A percentile compares a stretch with the other conserved stretches of the same genome.
phyloP scores from a whole-genome alignment of 2,113 vertebrate species.

The Piaya cayana region DNA sequence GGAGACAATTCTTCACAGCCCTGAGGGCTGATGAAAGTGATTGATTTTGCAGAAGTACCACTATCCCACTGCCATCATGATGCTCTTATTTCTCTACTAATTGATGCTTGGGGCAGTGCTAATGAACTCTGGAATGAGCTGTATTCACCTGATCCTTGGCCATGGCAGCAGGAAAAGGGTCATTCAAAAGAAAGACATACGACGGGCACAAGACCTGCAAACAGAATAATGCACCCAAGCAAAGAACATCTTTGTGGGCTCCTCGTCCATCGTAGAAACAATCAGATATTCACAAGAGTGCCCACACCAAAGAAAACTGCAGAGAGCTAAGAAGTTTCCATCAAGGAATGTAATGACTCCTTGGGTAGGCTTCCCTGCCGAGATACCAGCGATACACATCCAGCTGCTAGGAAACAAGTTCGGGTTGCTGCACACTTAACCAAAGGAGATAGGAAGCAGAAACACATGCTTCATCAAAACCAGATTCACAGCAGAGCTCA shows the following conservation, averaged over 20 bases:
- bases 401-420: constrained; percentile 34
- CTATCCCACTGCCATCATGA: not conserved
- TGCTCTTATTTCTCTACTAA: not conserved
- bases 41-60: not conserved
- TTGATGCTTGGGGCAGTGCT: not conserved
- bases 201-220: not conserved
- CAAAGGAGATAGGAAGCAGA: not conserved
- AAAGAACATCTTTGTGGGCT: not conserved
- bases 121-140: not conserved
- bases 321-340: not conserved
- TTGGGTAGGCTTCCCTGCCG: not conserved
- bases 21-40: not conserved
- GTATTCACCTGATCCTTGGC: not conserved
- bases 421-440: not conserved
- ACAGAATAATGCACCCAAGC: not conserved
- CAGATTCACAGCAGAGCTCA: not conserved
- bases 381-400: not conserved
- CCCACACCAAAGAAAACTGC: not conserved
- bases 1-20: not conserved
- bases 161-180: not conserved
- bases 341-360: not conserved
- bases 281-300: not conserved
- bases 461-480: constrained; percentile 25
- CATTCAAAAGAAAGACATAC: not conserved
- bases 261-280: not conserved